Percentiles rank a stretch among this genome's conserved stretches.
These are phyloP conservation scores for Zootoca vivipara DNA, from an alignment of 2,113 vertebrate genomes.

Conservation along the genomic window DNA sequence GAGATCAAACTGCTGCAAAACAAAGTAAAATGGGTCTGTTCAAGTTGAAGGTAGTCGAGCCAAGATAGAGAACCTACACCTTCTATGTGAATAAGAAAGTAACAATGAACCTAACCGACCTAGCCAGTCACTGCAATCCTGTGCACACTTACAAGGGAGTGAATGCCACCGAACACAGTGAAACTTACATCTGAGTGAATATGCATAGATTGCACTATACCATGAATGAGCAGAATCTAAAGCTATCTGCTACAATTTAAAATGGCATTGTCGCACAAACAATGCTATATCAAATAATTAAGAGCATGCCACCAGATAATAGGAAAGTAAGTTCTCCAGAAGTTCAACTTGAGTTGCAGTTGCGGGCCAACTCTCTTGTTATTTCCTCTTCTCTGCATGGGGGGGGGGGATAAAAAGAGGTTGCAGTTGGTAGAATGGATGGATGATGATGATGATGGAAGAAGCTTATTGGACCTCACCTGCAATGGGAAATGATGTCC, in stretches of 20 bases:
- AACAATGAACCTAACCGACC: neutral
- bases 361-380: neutral
- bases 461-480: neutral
- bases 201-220: neutral
- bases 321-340: neutral
- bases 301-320: neutral
- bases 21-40: neutral
- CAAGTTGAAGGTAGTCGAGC: neutral
- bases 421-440: neutral
- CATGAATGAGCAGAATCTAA: neutral
- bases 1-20: neutral
- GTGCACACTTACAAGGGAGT: no score
- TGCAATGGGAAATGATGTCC: neutral
- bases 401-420: neutral
- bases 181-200: neutral
- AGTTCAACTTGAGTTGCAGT: neutral
- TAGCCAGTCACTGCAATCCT: neutral
- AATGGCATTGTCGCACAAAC: fast-evolving
- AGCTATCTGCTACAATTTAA: fast-evolving
- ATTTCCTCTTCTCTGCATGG: neutral
- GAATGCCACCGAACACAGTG: neutral
- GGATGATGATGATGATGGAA: neutral
- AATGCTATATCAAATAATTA: neutral
- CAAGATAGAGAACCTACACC: neutral
- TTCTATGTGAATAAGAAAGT: neutral